These are phyloP conservation scores for Drosophila grimshawi DNA, from an alignment of 1,140 invertebrate species.

Conservation along the genomic window DNA sequence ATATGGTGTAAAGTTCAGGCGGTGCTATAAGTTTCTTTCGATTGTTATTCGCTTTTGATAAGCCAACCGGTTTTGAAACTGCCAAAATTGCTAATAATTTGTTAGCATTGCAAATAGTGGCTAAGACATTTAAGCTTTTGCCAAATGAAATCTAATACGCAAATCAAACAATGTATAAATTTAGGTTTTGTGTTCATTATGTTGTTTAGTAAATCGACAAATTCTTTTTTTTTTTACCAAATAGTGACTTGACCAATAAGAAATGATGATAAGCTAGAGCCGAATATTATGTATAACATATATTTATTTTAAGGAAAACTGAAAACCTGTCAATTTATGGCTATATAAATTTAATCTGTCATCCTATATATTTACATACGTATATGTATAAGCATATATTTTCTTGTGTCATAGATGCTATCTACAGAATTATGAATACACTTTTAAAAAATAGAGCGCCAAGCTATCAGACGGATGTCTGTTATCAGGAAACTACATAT, in stretches of 20 bases:
- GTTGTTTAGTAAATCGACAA: neutral
- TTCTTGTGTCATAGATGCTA: neutral
- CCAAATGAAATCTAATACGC: neutral
- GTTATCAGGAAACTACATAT: conserved; percentile 5
- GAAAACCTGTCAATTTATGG: neutral
- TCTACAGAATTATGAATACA: neutral
- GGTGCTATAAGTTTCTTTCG: neutral
- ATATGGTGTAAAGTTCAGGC: conserved; percentile 38
- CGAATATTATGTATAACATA: too few species aligned
- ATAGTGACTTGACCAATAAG: too few species aligned
- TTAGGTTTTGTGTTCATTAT: neutral
- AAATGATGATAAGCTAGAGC: too few species aligned
- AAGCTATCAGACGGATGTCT: neutral
- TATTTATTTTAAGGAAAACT: too few species aligned
- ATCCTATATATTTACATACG: too few species aligned
- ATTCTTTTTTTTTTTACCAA: neutral
- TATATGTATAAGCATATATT: neutral
- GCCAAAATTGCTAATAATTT: neutral
- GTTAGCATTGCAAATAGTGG: neutral
- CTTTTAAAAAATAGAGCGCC: neutral
- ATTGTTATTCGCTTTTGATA: conserved; percentile 8
- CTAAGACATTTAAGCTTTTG: neutral
- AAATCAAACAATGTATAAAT: neutral
- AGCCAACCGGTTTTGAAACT: neutral
- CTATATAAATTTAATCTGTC: neutral